Conservation (phyloP, 2,113 vertebrate genomes). For the Ailurus styani region DNA sequence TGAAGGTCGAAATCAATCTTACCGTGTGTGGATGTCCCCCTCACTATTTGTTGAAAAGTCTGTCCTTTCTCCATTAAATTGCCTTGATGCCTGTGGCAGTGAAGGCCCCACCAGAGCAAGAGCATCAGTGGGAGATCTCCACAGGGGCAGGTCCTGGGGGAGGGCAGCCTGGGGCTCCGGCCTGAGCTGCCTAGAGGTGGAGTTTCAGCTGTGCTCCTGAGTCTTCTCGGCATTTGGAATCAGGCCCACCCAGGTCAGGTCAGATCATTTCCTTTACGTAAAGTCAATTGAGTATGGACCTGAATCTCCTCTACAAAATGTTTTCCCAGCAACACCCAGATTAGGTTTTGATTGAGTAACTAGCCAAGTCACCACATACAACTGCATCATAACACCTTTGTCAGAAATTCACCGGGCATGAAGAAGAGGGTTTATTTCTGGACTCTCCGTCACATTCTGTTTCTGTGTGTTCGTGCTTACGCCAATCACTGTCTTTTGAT, state of each 20-base stretch:
- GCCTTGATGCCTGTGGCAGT: not conserved
- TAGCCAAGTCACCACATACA: too few species aligned
- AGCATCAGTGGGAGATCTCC: fast-evolving
- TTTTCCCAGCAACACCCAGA: not conserved
- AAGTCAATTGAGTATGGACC: too few species aligned
- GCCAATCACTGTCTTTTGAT: not conserved
- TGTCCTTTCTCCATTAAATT: not conserved
- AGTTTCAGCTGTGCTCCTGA: not conserved
- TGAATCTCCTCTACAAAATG: not conserved
- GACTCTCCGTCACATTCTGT: fast-evolving
- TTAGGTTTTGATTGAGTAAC: not conserved
- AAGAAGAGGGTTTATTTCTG: not conserved
- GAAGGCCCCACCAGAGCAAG: not conserved
- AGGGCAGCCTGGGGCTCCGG: not conserved
- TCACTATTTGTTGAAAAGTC: not conserved
- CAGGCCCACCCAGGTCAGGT: not conserved
- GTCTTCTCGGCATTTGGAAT: not conserved
- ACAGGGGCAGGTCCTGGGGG: not conserved
- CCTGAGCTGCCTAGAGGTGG: not conserved
- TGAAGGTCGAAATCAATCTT: not conserved
- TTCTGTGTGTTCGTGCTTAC: too few species aligned
- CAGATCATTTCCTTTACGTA: not conserved
- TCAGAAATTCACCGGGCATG: fast-evolving
- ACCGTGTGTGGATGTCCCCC: not conserved
- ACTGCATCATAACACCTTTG: too few species aligned